These are phyloP conservation scores for Thinocorus orbignyianus DNA, from an alignment of 2,113 vertebrate genomes.

Conservation along the genomic window DNA sequence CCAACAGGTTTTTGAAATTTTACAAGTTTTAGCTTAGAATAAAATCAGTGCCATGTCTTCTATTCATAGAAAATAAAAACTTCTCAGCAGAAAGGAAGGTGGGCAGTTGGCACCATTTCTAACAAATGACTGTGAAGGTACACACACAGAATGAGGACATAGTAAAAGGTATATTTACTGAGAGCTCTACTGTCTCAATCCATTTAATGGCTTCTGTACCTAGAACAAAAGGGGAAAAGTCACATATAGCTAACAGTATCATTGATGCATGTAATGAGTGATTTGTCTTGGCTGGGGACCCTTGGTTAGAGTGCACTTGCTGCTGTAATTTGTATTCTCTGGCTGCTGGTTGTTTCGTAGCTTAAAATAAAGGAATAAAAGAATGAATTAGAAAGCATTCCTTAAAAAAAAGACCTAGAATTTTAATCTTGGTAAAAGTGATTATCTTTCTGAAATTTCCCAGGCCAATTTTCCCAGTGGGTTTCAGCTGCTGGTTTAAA, in stretches of 20 bases:
- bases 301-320: constrained; percentile 23
- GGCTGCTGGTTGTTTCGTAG: neutral
- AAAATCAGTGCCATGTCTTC: neutral
- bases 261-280: constrained; percentile 57
- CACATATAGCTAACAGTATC: constrained; percentile 13
- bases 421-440: neutral
- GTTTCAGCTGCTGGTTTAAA: neutral
- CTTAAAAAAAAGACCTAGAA: neutral
- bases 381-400: neutral
- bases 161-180: constrained; percentile 15
- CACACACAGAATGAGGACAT: neutral
- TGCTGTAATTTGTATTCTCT: constrained; percentile 40
- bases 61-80: too few relatives aligned
- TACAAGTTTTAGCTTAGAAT: neutral
- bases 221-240: constrained; percentile 54
- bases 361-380: constrained; percentile 41
- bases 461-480: neutral
- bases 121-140: neutral
- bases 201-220: constrained; percentile 38
- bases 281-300: constrained; percentile 42
- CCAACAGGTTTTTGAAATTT: neutral
- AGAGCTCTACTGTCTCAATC: neutral
- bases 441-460: neutral
- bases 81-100: neutral
- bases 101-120: neutral